Evolutionary conservation across 2,888 invertebrate species (phyloP), one percentile per base, ranked within the genome.

Genomic region (Heliconius erato): DNA sequence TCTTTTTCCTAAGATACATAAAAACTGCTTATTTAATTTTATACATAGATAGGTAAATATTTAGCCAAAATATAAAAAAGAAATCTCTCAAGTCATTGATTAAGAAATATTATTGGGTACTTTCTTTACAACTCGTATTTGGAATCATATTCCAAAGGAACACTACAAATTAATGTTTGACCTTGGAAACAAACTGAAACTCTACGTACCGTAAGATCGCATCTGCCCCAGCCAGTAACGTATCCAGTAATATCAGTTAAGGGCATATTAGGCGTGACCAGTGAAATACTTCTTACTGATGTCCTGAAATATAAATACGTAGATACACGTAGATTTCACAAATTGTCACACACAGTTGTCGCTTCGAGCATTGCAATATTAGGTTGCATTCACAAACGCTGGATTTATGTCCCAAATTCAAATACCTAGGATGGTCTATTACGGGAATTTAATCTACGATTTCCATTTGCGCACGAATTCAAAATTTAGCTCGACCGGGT

Each of bases 171-270:
- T 28, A 67, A 14, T 65, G 5, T 26, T n/a, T 12, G 16, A 32
- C 28, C 16, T 69, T 69, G 69, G 19, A 1, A 71, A 40, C 23
- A 71, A 6, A n/a, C 68, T 40, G 5, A 69, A 40, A 69, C 26
- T 4, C 14, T 28, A 80, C 79, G 79, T 88, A 95, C 95, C 87
- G 90, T 92, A 26, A 87, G 89, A 87, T 95, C 95, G 77, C 95
- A 95, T 40, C 95, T 91, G 0, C 95, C 95, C 95, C 95, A 95
- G 0, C 95, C 95, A 0, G 94, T 92, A 3, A 94, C 94, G 69
- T 93, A 93, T 0, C 89, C 95, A 67, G 83, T 89, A 0, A 19
- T 77, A 1, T 89, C 87, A 3, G 71, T 19, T 3, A 91, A 14
- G 3, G 40, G 14, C 9, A 63, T 14, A 1, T 35, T 19, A 0